A percentile compares a stretch with the other conserved stretches of the same genome.
Conservation (phyloP, 2,797 vertebrate species). For the Anabacerthia variegaticeps region DNA sequence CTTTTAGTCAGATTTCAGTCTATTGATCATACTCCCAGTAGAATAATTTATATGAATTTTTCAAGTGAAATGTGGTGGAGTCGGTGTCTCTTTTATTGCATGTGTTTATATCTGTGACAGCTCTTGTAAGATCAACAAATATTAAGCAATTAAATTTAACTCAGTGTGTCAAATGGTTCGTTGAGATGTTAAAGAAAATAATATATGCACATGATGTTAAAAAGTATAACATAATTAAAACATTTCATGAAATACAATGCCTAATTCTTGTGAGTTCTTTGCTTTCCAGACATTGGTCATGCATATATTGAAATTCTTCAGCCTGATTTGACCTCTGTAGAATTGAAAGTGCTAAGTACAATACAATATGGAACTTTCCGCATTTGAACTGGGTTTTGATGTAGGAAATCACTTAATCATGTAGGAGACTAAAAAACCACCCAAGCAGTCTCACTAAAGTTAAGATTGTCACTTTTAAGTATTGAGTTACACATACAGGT, state of each 20-base stretch:
- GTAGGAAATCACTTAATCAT: neutral
- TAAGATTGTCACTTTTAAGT: neutral
- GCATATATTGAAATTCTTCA: neutral
- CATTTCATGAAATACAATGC: neutral
- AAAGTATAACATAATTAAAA: neutral
- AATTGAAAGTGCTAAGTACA: neutral
- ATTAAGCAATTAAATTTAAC: neutral
- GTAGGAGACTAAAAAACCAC: neutral
- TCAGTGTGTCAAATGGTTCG: neutral
- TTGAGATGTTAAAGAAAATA: neutral
- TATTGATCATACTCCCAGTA: neutral
- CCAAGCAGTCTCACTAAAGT: neutral
- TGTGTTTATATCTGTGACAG: neutral
- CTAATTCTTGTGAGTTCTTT: neutral
- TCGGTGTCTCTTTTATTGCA: neutral
- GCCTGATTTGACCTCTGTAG: neutral
- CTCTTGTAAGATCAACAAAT: neutral
- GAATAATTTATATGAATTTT: neutral
- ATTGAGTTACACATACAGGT: neutral
- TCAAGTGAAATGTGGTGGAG: neutral
- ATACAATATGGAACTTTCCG: neutral
- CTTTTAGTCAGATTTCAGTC: neutral
- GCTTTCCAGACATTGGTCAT: neutral
- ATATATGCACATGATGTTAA: neutral
- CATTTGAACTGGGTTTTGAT: neutral